Conservation (phyloP, 1,140 invertebrate species). For the Macrostomum lignano region DNA sequence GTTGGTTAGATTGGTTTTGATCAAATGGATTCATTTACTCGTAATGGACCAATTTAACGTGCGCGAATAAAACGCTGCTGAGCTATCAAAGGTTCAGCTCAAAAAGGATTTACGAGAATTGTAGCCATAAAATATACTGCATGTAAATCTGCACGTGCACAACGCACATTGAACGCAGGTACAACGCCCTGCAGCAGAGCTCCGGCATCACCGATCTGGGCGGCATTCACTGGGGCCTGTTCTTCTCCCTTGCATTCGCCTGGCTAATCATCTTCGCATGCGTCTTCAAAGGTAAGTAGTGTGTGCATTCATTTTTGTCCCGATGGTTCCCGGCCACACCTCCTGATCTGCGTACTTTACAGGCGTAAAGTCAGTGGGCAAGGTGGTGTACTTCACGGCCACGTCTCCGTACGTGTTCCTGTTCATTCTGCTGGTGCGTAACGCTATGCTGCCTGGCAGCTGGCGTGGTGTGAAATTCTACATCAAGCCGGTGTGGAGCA, state of each 20-base stretch:
- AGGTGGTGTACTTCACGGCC: slow-evolving; percentile 8
- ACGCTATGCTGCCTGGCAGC: slow-evolving; percentile 46
- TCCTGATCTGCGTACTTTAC: no score
- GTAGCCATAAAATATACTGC: no score
- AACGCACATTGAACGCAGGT: no score
- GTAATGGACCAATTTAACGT: no score
- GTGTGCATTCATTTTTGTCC: no score
- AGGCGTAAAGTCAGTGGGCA: slow-evolving; percentile 1
- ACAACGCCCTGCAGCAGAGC: slow-evolving; percentile 6
- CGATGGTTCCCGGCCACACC: no score
- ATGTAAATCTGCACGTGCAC: no score
- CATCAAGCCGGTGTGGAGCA: slow-evolving; percentile 7
- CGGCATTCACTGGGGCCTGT: slow-evolving; percentile 12
- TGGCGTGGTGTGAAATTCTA: slow-evolving; percentile 9
- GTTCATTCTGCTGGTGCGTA: slow-evolving; percentile 30
- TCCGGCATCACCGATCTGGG: slow-evolving; percentile 12
- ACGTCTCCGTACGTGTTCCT: slow-evolving; percentile 10
- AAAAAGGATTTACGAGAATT: no score
- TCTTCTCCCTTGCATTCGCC: slow-evolving; percentile 12
- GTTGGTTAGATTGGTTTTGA: no score
- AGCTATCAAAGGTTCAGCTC: no score
- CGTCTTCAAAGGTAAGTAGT: slow-evolving; percentile 15
- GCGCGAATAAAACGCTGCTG: no score
- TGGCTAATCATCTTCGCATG: slow-evolving; percentile 15
- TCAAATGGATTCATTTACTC: no score